Evolutionary conservation across 2,888 invertebrate genomes (phyloP).

Genomic region (Altica lythri): DNA sequence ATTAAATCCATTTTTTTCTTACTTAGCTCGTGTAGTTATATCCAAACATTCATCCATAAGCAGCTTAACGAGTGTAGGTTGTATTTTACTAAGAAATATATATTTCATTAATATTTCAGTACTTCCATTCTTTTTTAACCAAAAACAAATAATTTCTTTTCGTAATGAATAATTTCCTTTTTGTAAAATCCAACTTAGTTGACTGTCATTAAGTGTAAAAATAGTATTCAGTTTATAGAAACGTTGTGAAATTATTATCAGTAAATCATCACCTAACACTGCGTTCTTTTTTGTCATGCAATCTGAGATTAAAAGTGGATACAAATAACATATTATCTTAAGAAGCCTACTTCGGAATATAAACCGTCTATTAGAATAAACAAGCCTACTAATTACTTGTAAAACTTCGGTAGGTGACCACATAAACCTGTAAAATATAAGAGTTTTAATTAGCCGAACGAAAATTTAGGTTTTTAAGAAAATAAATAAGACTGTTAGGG

Average conservation of each 20-base stretch:
- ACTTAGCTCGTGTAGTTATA: slow-evolving; percentile 26
- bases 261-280: slow-evolving; percentile 28
- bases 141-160: slow-evolving; percentile 16
- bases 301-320: slow-evolving; percentile 21
- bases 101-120: slow-evolving; percentile 19
- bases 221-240: slow-evolving; percentile 15
- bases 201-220: slow-evolving; percentile 20
- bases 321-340: slow-evolving; percentile 26
- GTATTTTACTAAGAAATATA: slow-evolving; percentile 19
- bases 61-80: slow-evolving; percentile 25
- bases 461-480: too few relatives aligned
- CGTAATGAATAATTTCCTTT: slow-evolving; percentile 16
- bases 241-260: slow-evolving; percentile 20
- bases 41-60: slow-evolving; percentile 23
- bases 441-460: too few relatives aligned
- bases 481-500: too few relatives aligned
- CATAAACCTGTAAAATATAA: slow-evolving; percentile 26
- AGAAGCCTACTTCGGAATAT: slow-evolving; percentile 4
- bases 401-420: slow-evolving; percentile 29
- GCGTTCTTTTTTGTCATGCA: slow-evolving; percentile 3
- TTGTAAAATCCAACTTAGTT: slow-evolving; percentile 29
- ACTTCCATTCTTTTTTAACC: slow-evolving; percentile 25
- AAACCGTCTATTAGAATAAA: slow-evolving; percentile 29
- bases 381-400: slow-evolving; percentile 14
- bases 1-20: slow-evolving; percentile 1